Conservation (phyloP, 2,888 invertebrate genomes). For the Rotaria macrura region DNA sequence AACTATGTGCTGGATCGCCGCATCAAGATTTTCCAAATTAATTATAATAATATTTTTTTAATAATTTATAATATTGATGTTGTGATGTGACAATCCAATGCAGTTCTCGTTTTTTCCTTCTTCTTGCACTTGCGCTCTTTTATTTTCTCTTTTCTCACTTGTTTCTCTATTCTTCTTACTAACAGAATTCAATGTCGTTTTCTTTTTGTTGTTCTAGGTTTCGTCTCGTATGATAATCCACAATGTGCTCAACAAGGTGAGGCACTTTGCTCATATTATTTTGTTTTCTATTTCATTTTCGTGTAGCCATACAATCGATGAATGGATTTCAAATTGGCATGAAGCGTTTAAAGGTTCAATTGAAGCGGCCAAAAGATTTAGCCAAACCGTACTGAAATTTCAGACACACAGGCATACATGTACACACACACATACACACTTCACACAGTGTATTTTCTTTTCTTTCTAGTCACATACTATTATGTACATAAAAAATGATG, state of each 20-base stretch:
- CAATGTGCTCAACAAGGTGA: slow-evolving; percentile 74
- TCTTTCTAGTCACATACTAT: neutral
- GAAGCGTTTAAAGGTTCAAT: slow-evolving; percentile 97
- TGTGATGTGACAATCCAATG: slow-evolving; percentile 21
- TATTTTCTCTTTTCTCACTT: neutral
- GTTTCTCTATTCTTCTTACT: no score
- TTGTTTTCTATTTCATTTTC: neutral
- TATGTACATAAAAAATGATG: neutral
- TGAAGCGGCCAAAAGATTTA: slow-evolving; percentile 57
- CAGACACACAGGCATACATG: neutral
- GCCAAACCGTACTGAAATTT: slow-evolving; percentile 28
- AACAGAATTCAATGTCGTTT: neutral
- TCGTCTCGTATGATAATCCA: slow-evolving; percentile 98
- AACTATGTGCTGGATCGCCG: slow-evolving; percentile 8
- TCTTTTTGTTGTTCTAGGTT: slow-evolving; percentile 46
- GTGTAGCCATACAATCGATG: slow-evolving; percentile 89
- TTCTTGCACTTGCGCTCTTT: slow-evolving; percentile 99
- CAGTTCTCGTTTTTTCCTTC: slow-evolving; percentile 53
- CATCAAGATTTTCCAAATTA: neutral
- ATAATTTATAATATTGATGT: neutral
- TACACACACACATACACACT: no score
- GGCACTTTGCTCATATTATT: neutral
- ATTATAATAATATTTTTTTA: neutral
- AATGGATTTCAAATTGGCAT: slow-evolving; percentile 99
- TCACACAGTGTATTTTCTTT: neutral